Conservation (phyloP, 2,888 invertebrate species). For the Carabus problematicus region DNA sequence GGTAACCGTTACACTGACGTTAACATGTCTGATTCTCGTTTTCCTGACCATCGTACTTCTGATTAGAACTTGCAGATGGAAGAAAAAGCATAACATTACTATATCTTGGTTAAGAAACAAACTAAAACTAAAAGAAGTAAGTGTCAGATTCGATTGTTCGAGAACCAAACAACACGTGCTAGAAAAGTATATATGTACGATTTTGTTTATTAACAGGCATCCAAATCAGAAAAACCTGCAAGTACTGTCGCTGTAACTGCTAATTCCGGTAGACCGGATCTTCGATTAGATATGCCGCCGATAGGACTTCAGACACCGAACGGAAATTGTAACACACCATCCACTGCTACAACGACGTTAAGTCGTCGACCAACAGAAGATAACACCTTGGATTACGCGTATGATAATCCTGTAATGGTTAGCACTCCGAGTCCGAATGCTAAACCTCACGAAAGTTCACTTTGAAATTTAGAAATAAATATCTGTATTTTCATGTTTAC, state of each 20-base stretch:
- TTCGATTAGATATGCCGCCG: constrained; percentile 48
- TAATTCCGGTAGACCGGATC: constrained; percentile 33
- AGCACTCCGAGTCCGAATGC: constrained; percentile 66
- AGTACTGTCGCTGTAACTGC: constrained; percentile 44
- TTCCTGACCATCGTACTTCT: constrained; percentile 48
- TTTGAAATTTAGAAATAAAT: constrained; percentile 42
- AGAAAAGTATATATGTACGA: too few relatives aligned
- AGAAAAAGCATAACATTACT: constrained; percentile 55
- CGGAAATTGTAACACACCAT: constrained; percentile 52
- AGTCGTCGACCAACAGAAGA: constrained; percentile 80
- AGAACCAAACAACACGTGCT: too few relatives aligned
- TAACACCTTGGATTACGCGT: constrained; percentile 77
- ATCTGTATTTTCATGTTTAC: too few relatives aligned
- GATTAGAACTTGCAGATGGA: constrained; percentile 55
- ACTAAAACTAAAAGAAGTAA: constrained; percentile 51
- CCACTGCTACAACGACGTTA: constrained; percentile 73
- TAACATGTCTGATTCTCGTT: constrained; percentile 53
- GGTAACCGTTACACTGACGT: constrained; percentile 51
- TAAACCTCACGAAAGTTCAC: constrained; percentile 47
- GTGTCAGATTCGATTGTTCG: too few relatives aligned
- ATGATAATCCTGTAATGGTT: constrained; percentile 80
- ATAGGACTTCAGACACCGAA: constrained; percentile 49
- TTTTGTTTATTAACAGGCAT: too few relatives aligned
- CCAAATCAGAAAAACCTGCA: constrained; percentile 33
- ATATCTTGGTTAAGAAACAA: constrained; percentile 51